Conservation (phyloP, 2,113 vertebrate species). For the Haemorhous mexicanus region DNA sequence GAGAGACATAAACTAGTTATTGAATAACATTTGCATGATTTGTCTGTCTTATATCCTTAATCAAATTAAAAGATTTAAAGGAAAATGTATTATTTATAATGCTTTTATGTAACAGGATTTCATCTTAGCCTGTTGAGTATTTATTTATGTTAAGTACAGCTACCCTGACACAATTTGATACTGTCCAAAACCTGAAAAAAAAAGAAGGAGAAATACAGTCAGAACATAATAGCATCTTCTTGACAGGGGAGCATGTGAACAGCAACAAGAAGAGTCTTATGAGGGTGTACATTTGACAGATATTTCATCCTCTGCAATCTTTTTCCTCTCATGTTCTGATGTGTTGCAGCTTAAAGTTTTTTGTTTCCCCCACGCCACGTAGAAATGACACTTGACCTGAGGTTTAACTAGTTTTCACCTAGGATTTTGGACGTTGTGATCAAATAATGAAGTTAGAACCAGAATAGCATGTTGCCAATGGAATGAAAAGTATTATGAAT, state of each 20-base stretch:
- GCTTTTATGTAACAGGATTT: constrained; percentile 26
- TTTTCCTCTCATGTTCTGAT: background rate
- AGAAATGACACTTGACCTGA: background rate
- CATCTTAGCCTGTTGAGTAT: background rate
- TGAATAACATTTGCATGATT: constrained; percentile 52
- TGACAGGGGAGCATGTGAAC: background rate
- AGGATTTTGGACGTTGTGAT: background rate
- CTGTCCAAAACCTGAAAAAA: background rate
- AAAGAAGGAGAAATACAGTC: background rate
- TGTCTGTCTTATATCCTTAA: constrained; percentile 21
- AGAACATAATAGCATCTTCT: background rate
- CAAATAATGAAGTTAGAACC: background rate
- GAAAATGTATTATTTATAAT: constrained; percentile 33
- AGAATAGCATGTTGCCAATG: background rate
- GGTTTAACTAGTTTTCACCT: background rate
- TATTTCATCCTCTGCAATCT: background rate
- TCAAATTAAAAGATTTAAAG: constrained; percentile 40
- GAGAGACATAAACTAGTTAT: constrained; percentile 10
- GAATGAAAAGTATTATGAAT: background rate
- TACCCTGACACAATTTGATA: background rate
- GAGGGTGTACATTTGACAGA: background rate
- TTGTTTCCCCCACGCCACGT: background rate
- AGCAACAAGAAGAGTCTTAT: background rate
- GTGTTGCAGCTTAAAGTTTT: background rate
- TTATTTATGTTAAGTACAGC: background rate